Evolutionary conservation across 2,797 vertebrate genomes (phyloP).

Genomic region (Dendrocincla tyrannina): DNA sequence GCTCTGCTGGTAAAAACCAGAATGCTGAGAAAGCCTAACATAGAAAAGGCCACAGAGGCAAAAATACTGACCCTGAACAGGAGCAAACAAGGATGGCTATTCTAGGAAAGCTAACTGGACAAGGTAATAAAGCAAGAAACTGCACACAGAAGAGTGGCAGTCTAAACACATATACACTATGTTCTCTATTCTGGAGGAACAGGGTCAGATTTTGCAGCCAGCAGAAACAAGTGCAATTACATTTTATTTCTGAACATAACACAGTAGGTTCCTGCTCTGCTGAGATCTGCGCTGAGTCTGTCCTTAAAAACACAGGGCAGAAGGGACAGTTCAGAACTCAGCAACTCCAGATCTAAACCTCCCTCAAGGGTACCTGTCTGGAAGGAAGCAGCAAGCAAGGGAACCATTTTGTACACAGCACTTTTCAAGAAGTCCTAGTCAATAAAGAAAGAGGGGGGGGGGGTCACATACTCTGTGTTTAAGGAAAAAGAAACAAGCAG

Average conservation of each 20-base stretch:
- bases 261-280: neutral
- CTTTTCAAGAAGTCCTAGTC: neutral
- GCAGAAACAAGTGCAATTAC: neutral
- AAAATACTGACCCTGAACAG: neutral
- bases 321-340: neutral
- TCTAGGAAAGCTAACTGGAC: neutral
- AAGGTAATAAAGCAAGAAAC: constrained; percentile 8
- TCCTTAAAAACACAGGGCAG: neutral
- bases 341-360: neutral
- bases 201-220: neutral
- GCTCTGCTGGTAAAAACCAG: neutral
- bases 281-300: neutral
- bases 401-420: neutral
- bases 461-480: neutral
- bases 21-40: neutral
- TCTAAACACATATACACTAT: neutral
- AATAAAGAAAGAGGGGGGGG: neutral
- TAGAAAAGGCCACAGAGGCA: neutral
- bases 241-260: neutral
- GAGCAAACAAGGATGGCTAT: neutral
- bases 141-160: neutral
- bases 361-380: neutral
- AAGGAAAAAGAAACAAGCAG: neutral
- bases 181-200: neutral
- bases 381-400: neutral